Evolutionary conservation across 1,140 invertebrate species (phyloP).

Genomic region (fruit fly (Drosophila melanogaster)): Release_6_plus_ISO1_MT NC_004354.4:11075001-11075500

Average conservation of each 20-base stretch:
- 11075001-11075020: slow-evolving; percentile 55
- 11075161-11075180: slow-evolving; percentile 85
- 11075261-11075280: slow-evolving; percentile 86
- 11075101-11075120: slow-evolving; percentile 70
- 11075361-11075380: slow-evolving; percentile 73
- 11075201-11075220: slow-evolving; percentile 93
- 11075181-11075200: slow-evolving; percentile 92
- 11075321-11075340: slow-evolving; percentile 87
- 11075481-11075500: slow-evolving; percentile 87
- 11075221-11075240: slow-evolving; percentile 87
- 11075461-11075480: slow-evolving; percentile 47
- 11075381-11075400: slow-evolving; percentile 90
- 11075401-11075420: slow-evolving; percentile 88
- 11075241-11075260: slow-evolving; percentile 88
- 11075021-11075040: slow-evolving; percentile 80
- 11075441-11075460: slow-evolving; percentile 88
- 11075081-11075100: slow-evolving; percentile 50
- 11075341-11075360: slow-evolving; percentile 86
- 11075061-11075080: slow-evolving; percentile 84
- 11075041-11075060: slow-evolving; percentile 90
- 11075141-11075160: slow-evolving; percentile 85
- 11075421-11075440: slow-evolving; percentile 92
- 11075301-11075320: slow-evolving; percentile 93
- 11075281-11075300: slow-evolving; percentile 91
- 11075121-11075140: slow-evolving; percentile 86